These are phyloP conservation scores for Notiomystis cincta DNA, from an alignment of 2,113 vertebrate species.

Conservation along the genomic window DNA sequence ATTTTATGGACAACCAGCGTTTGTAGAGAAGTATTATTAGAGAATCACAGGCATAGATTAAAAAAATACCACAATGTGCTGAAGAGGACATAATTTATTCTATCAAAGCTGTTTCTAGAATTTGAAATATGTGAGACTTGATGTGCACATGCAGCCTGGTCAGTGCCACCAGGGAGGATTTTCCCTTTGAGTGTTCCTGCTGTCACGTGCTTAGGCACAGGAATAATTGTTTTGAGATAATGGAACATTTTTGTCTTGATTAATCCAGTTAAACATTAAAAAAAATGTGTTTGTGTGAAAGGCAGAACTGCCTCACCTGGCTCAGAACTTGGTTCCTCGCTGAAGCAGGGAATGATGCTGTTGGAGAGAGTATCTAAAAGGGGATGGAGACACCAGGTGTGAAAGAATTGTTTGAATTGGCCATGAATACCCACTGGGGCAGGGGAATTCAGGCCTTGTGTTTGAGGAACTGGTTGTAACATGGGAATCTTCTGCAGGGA, in stretches of 20 bases:
- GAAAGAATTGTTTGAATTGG: background rate
- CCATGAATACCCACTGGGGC: background rate
- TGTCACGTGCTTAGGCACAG: background rate
- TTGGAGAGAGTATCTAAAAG: background rate
- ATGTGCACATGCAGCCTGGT: background rate
- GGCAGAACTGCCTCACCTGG: background rate
- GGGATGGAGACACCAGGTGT: background rate
- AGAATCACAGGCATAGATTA: background rate
- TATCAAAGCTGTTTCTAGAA: background rate
- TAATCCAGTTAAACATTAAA: background rate
- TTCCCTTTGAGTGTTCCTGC: background rate
- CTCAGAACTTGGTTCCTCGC: background rate
- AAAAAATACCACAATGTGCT: background rate
- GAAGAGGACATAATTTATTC: background rate
- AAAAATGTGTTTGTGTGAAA: background rate
- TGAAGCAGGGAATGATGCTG: background rate
- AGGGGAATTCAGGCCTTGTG: background rate
- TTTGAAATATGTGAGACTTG: background rate
- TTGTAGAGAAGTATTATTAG: background rate
- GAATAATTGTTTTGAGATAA: background rate
- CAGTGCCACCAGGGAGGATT: background rate
- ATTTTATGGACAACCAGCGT: background rate
- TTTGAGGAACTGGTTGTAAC: background rate
- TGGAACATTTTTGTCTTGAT: background rate
- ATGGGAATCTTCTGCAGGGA: background rate